Evolutionary conservation across 2,113 vertebrate species (phyloP), one percentile per base, ranked within the genome.

Genomic region (Callaeas wilsoni): DNA sequence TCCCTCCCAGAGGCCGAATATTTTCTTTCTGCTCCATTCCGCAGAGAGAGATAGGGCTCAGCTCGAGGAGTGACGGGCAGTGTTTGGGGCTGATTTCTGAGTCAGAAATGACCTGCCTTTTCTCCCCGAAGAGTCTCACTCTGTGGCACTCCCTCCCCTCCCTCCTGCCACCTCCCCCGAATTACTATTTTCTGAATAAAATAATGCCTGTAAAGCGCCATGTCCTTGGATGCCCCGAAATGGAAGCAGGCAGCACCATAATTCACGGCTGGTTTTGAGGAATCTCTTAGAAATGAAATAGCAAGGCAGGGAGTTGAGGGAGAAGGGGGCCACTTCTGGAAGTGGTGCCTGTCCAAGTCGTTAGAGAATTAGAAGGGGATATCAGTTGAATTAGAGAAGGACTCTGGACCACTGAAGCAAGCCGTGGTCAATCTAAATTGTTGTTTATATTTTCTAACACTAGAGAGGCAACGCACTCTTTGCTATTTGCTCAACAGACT

Each of bases 1-100:
- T 93, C 64, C 26, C 41, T 93, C 94, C 73, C 92, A 88, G 80
- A 93, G 90, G 94, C 76, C 73, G 68, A 96, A 91, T 96, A 96
- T 94, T 96, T 95, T 86, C 63, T 90, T 67, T 80, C 83, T 93
- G 82, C 53, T 91, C 49, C 53, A 37, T 93, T 96, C 93, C 67
- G 5, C 17, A 6, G 79, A 81, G 63, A 83, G 30, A 12, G 14
- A 92, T 70, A 77, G 86, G 21, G 52, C 52, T 94, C 19, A 56
- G 49, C 35, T 56, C 52, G 56, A 62, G 63, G 39, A 78, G 56
- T 39, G 27, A 82, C 12, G 6, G 39, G 4, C 64, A 55, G 39
- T 8, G 7, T 93, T 86, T 67, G 59, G n/a, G 83, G 42, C 55
- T 62, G 55, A 80, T 88, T 82, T 70, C 26, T 12, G 35, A 70